These are phyloP conservation scores for Chironomus striatipennis DNA, from an alignment of 1,140 invertebrate species.

Conservation along the genomic window DNA sequence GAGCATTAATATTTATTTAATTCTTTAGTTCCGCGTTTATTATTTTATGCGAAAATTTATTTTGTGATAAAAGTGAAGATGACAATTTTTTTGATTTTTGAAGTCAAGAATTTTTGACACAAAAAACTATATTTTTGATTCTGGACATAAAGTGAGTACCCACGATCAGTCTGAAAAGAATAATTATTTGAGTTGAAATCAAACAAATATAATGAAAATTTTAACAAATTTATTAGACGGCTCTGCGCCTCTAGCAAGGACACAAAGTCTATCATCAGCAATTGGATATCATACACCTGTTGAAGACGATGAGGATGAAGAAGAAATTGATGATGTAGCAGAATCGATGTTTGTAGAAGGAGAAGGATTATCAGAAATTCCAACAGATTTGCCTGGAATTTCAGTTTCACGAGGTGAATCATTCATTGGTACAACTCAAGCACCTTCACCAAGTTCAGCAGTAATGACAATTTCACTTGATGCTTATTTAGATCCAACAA, in stretches of 20 bases:
- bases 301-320: conserved; percentile 38
- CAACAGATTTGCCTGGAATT: conserved; percentile 17
- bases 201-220: neutral
- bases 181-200: neutral
- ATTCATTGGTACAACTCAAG: conserved; percentile 41
- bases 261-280: conserved; percentile 50
- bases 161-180: neutral
- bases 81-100: conserved; percentile 20
- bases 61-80: neutral
- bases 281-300: conserved; percentile 45
- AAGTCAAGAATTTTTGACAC: conserved; percentile 29
- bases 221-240: conserved; percentile 32
- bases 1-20: neutral
- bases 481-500: conserved; percentile 70
- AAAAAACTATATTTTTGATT: conserved; percentile 33
- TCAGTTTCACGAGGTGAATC: conserved; percentile 44
- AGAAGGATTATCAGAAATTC: conserved; percentile 24
- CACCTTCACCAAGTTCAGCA: conserved; percentile 74
- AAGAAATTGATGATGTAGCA: conserved; percentile 25
- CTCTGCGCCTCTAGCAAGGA: conserved; percentile 46
- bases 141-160: conserved; percentile 33
- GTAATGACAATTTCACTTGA: conserved; percentile 74
- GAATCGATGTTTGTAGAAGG: conserved; percentile 12
- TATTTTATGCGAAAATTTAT: neutral
- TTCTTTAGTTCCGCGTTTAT: conserved; percentile 19